These are phyloP conservation scores for Nomada ruficornis DNA, from an alignment of 2,888 invertebrate species.

Conservation along the genomic window DNA sequence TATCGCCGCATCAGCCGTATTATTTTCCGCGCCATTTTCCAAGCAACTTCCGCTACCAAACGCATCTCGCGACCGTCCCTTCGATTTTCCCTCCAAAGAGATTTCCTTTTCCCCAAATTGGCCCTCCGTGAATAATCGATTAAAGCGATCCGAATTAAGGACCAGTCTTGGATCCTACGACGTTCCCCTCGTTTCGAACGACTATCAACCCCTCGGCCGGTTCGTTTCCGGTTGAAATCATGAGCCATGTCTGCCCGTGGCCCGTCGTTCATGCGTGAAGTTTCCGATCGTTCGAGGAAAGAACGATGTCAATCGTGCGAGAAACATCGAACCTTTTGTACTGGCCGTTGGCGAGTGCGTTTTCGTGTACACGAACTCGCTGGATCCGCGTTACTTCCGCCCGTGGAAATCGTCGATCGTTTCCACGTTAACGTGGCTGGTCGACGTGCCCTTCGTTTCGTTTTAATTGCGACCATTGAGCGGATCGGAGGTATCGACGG, in stretches of 20 bases:
- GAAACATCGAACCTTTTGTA: slow-evolving; percentile 70
- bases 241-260: slow-evolving; percentile 68
- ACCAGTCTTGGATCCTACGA: neutral
- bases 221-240: slow-evolving; percentile 72
- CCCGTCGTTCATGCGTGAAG: slow-evolving; percentile 72
- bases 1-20: no score
- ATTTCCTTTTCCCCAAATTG: neutral
- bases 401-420: slow-evolving; percentile 13
- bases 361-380: slow-evolving; percentile 53
- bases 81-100: neutral
- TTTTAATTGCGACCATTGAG: neutral
- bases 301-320: slow-evolving; percentile 72
- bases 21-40: neutral
- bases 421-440: neutral
- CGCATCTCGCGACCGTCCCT: neutral
- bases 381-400: slow-evolving; percentile 43
- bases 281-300: slow-evolving; percentile 71
- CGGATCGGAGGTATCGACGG: neutral
- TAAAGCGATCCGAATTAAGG: slow-evolving; percentile 31
- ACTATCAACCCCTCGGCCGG: slow-evolving; percentile 49
- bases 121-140: slow-evolving; percentile 25
- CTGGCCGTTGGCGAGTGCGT: slow-evolving; percentile 52
- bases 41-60: neutral
- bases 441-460: neutral
- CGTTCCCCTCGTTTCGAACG: slow-evolving; percentile 18